Evolutionary conservation across 1,140 invertebrate genomes (phyloP).

Genomic region (Aphaenogaster ashmeadi): DNA sequence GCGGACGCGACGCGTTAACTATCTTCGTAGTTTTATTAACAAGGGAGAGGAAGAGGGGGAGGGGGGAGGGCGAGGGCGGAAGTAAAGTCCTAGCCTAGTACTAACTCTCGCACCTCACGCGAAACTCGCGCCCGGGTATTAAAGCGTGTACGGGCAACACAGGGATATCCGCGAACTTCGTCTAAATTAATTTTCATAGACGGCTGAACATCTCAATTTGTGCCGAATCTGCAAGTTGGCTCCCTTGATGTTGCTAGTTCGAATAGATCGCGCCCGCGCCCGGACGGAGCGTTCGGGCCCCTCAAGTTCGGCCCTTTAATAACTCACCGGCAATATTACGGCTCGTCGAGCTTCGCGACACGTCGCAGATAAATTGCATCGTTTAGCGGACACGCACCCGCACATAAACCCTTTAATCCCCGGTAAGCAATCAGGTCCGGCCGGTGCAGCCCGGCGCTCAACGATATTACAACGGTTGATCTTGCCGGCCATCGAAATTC

Average conservation of each 20-base stretch:
- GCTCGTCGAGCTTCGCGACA: conserved; percentile 65
- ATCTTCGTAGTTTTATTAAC: conserved; percentile 60
- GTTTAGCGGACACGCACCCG: conserved; percentile 61
- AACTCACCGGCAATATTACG: conserved; percentile 73
- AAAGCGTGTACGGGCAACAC: conserved; percentile 52
- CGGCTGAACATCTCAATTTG: conserved; percentile 64
- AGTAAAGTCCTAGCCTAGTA: conserved; percentile 38
- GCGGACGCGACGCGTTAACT: conserved; percentile 27
- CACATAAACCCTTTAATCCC: conserved; percentile 70
- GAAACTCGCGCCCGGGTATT: conserved; percentile 55
- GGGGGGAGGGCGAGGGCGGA: background rate
- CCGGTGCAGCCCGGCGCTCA: conserved; percentile 35
- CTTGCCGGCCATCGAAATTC: conserved; percentile 62
- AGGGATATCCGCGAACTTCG: conserved; percentile 57
- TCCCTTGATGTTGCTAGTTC: conserved; percentile 51
- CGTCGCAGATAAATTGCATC: conserved; percentile 71
- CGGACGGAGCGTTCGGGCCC: conserved; percentile 18
- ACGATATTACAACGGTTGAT: conserved; percentile 66
- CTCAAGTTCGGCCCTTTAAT: conserved; percentile 70
- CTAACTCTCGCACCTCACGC: conserved; percentile 51
- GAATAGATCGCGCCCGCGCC: conserved; percentile 37
- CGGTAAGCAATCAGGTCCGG: conserved; percentile 51
- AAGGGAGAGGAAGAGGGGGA: no score
- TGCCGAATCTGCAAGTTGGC: conserved; percentile 52
- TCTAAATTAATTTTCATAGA: conserved; percentile 64